Evolutionary conservation across 2,113 vertebrate species (phyloP).

Genomic region (Ovis canadensis): DNA sequence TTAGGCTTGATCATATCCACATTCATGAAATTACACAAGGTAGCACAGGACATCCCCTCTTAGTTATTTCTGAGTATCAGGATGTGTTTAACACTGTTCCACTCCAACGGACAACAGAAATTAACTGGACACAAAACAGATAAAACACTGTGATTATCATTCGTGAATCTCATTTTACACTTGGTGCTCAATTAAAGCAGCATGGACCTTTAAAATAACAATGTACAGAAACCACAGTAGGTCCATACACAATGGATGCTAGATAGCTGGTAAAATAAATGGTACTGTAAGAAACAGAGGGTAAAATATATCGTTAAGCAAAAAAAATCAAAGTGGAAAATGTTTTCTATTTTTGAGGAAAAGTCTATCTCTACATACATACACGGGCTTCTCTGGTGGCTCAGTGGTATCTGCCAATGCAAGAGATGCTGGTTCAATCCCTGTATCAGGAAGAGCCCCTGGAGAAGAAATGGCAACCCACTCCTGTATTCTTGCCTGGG

Average conservation of each 20-base stretch:
- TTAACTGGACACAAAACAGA: not conserved
- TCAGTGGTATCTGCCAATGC: not conserved
- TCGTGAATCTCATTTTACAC: not conserved
- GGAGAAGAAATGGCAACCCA: not conserved
- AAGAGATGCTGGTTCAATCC: not conserved
- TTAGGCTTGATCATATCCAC: not conserved
- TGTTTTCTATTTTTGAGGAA: not conserved
- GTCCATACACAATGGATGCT: not conserved
- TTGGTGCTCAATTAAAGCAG: not conserved
- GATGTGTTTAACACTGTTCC: not conserved
- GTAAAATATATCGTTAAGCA: not conserved
- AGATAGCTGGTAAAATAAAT: not conserved
- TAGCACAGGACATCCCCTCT: not conserved
- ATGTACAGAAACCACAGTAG: not conserved
- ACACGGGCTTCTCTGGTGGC: not conserved
- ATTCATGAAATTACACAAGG: not conserved
- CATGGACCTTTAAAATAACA: not conserved
- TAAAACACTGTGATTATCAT: not conserved
- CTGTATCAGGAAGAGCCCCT: not conserved
- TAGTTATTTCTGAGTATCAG: not conserved
- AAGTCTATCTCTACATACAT: not conserved
- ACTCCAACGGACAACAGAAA: not conserved
- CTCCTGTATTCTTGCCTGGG: not conserved
- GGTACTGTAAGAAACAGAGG: not conserved
- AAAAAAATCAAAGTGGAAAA: not conserved